Conservation (phyloP, 2,888 invertebrate species). For the Nymphalis urticae region DNA sequence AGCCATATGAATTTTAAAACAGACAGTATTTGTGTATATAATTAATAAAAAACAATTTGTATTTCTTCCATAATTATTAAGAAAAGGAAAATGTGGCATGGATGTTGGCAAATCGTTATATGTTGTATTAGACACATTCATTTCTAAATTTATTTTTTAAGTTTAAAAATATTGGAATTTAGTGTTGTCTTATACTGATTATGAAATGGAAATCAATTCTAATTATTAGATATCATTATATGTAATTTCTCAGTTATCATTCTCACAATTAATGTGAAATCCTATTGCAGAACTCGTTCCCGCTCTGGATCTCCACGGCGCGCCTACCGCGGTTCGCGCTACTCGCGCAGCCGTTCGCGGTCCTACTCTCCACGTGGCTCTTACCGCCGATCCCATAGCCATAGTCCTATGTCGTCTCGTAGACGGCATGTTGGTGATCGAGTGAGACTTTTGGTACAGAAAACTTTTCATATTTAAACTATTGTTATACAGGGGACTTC, state of each 20-base stretch:
- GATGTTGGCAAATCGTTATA: too few relatives aligned
- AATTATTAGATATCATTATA: too few relatives aligned
- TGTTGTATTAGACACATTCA: too few relatives aligned
- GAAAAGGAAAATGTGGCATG: too few relatives aligned
- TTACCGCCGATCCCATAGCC: constrained; percentile 85
- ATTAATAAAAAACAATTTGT: too few relatives aligned
- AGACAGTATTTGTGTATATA: too few relatives aligned
- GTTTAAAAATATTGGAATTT: too few relatives aligned
- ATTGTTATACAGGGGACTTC: constrained; percentile 17
- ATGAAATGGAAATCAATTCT: too few relatives aligned
- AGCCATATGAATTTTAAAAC: too few relatives aligned
- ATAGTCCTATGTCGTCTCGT: constrained; percentile 91
- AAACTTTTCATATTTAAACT: constrained; percentile 22
- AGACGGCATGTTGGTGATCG: constrained; percentile 89
- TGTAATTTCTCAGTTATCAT: background rate
- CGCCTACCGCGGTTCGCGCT: constrained; percentile 73
- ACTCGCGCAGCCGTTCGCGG: constrained; percentile 84
- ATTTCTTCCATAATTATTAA: too few relatives aligned
- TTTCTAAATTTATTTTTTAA: too few relatives aligned
- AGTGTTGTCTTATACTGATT: too few relatives aligned
- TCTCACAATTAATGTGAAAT: constrained; percentile 27
- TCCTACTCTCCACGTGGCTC: constrained; percentile 84
- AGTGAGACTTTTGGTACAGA: constrained; percentile 63
- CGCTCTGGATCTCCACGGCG: constrained; percentile 83
- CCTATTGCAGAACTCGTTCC: constrained; percentile 70